phyloP scores from a whole-genome alignment of 2,797 vertebrate genomes.

The Liasis olivaceus region DNA sequence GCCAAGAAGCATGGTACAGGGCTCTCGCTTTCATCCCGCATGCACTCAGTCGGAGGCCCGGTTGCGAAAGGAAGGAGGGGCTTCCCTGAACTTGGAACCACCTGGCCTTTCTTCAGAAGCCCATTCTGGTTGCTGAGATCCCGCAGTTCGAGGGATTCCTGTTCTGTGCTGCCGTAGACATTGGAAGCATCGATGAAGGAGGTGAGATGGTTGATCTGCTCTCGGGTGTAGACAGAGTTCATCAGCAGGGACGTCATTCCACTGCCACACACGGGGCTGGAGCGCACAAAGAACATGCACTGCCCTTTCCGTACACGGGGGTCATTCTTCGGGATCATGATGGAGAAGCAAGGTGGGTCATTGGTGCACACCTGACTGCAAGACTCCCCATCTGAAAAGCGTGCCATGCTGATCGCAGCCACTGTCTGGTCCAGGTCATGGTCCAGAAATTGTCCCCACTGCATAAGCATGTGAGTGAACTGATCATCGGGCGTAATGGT shows the following conservation, averaged over 20 bases:
- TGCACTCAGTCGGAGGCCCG: slow-evolving; percentile 75
- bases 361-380: slow-evolving; percentile 73
- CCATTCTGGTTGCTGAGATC: slow-evolving; percentile 58
- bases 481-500: slow-evolving; percentile 69
- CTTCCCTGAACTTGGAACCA: slow-evolving; percentile 62
- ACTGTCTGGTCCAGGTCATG: slow-evolving; percentile 75
- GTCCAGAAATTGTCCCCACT: slow-evolving; percentile 77
- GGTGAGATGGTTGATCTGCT: slow-evolving; percentile 74
- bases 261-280: slow-evolving; percentile 70
- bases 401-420: slow-evolving; percentile 75
- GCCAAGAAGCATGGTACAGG: slow-evolving; percentile 73
- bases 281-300: slow-evolving; percentile 77
- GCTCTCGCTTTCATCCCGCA: slow-evolving; percentile 73
- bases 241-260: slow-evolving; percentile 75
- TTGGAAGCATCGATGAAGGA: slow-evolving; percentile 75
- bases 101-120: slow-evolving; percentile 61
- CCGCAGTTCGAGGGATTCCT: slow-evolving; percentile 64
- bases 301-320: slow-evolving; percentile 64
- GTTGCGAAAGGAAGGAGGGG: slow-evolving; percentile 69
- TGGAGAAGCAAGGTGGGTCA: slow-evolving; percentile 71
- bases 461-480: slow-evolving; percentile 76
- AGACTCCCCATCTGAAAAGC: slow-evolving; percentile 67
- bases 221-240: slow-evolving; percentile 72
- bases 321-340: slow-evolving; percentile 67
- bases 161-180: slow-evolving; percentile 71